Conservation (phyloP, 1,140 invertebrate genomes). For the Diorhabda sublineata region DNA sequence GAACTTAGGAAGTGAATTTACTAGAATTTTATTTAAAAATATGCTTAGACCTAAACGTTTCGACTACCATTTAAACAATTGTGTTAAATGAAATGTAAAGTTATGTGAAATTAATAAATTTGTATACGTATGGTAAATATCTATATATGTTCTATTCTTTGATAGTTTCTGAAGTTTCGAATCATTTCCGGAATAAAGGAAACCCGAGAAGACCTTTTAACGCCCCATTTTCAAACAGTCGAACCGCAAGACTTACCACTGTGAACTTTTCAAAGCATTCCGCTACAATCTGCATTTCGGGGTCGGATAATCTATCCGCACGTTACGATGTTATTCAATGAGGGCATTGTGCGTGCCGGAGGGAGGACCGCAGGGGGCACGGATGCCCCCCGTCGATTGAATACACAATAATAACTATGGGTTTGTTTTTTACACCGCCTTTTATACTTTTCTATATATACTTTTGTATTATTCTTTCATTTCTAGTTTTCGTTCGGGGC, state of each 20-base stretch:
- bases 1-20: too few species aligned
- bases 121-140: too few species aligned
- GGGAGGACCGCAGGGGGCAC: conserved; percentile 22
- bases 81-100: too few species aligned
- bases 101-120: too few species aligned
- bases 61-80: too few species aligned
- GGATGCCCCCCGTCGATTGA: conserved; percentile 22
- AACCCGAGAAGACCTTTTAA: conserved; percentile 17
- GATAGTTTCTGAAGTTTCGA: conserved; percentile 16
- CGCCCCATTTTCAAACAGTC: conserved; percentile 14
- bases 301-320: conserved; percentile 20
- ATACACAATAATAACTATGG: conserved; percentile 23
- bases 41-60: too few species aligned
- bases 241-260: conserved; percentile 22
- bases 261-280: conserved; percentile 22
- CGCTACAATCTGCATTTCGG: conserved; percentile 27
- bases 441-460: conserved; percentile 20
- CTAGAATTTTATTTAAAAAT: too few species aligned
- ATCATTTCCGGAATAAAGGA: neutral
- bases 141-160: neutral
- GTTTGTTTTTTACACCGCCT: conserved; percentile 23
- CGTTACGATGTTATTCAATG: conserved; percentile 21
- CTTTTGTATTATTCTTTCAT: conserved; percentile 17
- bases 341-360: conserved; percentile 22
- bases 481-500: conserved; percentile 11